Evolutionary conservation across 2,797 vertebrate species (phyloP), one percentile per base, ranked within the genome.

Genomic region (Lacerta agilis): DNA sequence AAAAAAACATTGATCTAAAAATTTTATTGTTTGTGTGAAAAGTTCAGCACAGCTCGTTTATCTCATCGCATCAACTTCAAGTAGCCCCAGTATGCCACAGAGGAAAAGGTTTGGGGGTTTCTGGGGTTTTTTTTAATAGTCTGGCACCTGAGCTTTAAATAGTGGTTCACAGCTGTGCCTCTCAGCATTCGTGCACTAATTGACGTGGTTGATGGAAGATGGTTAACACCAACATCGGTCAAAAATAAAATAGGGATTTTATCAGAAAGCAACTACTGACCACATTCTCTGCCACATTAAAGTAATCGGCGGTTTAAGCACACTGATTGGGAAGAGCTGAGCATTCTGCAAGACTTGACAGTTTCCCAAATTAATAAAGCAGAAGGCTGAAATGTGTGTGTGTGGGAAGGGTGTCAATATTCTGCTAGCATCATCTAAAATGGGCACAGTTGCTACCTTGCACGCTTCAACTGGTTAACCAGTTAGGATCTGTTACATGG

Each of bases 241-340:
- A 83, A 38, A 15, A 69, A 43, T 67, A 91, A 1, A 3, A 91
- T 81, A 87, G 2, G 45, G 83, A 94, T 87, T 90, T 79, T 45
- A 79, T 66, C 86, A 67, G 38, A 29, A 77, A 55, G 79, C 81
- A 90, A 84, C 43, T 33, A 41, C 85, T 83, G 1, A 84, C 79
- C 58, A 49, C 36, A 49, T 17, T 13, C 58, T 83, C 5, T 86
- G 33, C 25, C 43, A 38, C 25, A 18, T 61, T 38, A 36, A 49
- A 79, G 76, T 33, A 45, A 85, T 66, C n/a, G 2, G 15, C 80
- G 0, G 0, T 8, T 55, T 20, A 29, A 88, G 38, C 38, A 45
- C 41, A 33, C n/a, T 61, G 25, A 43, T 45, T 13, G 29, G 79
- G 33, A 67, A 67, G 23, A 83, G 1, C 67, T 64, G 38, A 27